Evolutionary conservation across 2,797 vertebrate genomes (phyloP), one percentile per base, ranked within the genome.

Genomic region (Limnodromus scolopaceus): DNA sequence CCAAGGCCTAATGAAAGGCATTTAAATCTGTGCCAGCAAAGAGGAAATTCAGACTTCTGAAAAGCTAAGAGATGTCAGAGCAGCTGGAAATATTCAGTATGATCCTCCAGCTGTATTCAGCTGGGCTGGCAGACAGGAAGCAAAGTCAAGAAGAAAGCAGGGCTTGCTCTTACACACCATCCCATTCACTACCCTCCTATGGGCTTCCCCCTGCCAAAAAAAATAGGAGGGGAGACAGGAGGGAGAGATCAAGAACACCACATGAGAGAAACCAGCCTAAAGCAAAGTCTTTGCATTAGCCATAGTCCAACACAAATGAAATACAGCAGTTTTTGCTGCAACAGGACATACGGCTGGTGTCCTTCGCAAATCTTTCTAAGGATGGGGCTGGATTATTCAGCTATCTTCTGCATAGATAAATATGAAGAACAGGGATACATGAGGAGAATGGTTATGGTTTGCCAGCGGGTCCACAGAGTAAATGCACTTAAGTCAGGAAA

Each of bases 111-210:
- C 95, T 93, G 95, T 95, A 84, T 70, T 88, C 92, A 94, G 92
- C 95, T 87, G 80, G 86, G 86, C 80, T 84, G 34, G 74, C 90
- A 92, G 77, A 70, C 81, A 90, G 55, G 74, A 94, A 83, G 51
- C 82, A 88, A 96, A 93, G 55, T 76, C 85, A 95, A 92, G 92
- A 95, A 95, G 93, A 95, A 88, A 90, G 85, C 32, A 81, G 58
- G 55, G 63, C 66, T 87, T 90, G 80, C 70, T 95, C 74, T 93
- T 76, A 82, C 80, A 92, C 85, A 89, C 74, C 63, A 89, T 55
- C 48, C 58, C 53, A 91, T 49, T 84, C 86, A 93, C 90, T 90
- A 84, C 55, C 68, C 64, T 92, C 55, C 74, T 53, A 92, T 76
- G 48, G 53, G 60, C 30, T 77, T 90, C 39, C 39, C 64, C 48